Evolutionary conservation across 2,888 invertebrate species (phyloP).

Genomic region (Neocrepidodera transversa): DNA sequence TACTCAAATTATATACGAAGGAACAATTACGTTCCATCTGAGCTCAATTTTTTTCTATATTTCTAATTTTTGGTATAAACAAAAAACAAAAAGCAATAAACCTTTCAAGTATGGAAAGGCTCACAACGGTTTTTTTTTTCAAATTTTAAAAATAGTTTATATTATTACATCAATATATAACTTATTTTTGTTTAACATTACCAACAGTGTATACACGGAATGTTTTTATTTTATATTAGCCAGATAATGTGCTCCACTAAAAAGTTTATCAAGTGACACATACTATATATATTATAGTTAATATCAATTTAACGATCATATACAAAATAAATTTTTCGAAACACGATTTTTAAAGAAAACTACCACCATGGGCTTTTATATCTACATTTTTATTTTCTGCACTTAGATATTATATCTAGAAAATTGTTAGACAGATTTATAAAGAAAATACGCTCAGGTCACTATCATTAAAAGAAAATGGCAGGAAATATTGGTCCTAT

Average conservation of each 20-base stretch:
- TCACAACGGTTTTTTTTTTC: slow-evolving; percentile 57
- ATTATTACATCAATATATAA: slow-evolving; percentile 62
- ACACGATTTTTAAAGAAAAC: slow-evolving; percentile 55
- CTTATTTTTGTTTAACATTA: slow-evolving; percentile 62
- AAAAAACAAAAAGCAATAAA: slow-evolving; percentile 57
- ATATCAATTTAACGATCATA: slow-evolving; percentile 53
- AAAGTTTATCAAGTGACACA: slow-evolving; percentile 55
- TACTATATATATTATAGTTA: slow-evolving; percentile 32
- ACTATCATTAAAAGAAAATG: too few relatives aligned
- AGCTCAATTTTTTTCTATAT: too few relatives aligned
- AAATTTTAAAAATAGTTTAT: slow-evolving; percentile 61
- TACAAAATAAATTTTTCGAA: slow-evolving; percentile 60
- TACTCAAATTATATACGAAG: too few relatives aligned
- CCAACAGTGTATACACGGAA: slow-evolving; percentile 63
- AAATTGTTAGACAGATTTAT: too few relatives aligned
- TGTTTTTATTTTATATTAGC: slow-evolving; percentile 52
- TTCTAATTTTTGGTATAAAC: slow-evolving; percentile 11
- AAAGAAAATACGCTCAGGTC: too few relatives aligned
- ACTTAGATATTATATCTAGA: neutral
- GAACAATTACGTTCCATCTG: too few relatives aligned
- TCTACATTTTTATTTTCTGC: neutral
- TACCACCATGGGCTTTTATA: slow-evolving; percentile 49
- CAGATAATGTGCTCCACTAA: slow-evolving; percentile 61
- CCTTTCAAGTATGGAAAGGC: slow-evolving; percentile 40
- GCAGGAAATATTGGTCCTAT: too few relatives aligned